phyloP scores from a whole-genome alignment of 2,113 vertebrate genomes.

The Melanotaenia duboulayi region DNA sequence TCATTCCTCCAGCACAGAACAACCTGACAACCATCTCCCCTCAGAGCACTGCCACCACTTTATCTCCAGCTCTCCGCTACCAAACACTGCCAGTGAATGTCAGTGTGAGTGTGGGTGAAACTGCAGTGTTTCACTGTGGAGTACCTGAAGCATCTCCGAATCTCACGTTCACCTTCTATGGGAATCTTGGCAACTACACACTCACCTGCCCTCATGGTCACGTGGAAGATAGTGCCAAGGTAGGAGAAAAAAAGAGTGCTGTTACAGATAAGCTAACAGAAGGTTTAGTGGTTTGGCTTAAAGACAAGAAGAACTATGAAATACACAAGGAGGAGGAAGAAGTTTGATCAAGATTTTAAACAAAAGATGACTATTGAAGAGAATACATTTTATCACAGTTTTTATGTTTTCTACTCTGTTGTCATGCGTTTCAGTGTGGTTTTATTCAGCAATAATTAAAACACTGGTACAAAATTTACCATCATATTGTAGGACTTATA shows the following conservation, averaged over 20 bases:
- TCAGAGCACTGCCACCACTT: not conserved
- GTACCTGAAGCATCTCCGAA: not conserved
- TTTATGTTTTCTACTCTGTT: no score
- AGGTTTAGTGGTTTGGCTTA: no score
- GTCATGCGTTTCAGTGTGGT: no score
- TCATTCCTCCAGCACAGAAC: conserved; percentile 42
- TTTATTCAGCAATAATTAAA: no score
- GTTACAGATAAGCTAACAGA: no score
- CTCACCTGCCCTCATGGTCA: conserved; percentile 66
- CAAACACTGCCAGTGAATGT: conserved; percentile 44
- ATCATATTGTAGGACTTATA: not conserved
- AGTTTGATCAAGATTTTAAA: not conserved
- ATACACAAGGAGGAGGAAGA: not conserved
- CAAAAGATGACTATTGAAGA: not conserved
- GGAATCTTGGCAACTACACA: conserved; percentile 50
- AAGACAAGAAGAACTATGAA: conserved; percentile 1
- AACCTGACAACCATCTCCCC: not conserved
- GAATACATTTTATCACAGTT: not conserved
- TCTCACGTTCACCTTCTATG: conserved; percentile 59
- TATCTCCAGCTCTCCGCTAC: conserved; percentile 21
- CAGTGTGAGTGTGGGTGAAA: conserved; percentile 60
- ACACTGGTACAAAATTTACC: not conserved
- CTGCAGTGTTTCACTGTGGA: conserved; percentile 72
- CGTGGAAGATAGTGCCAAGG: conserved; percentile 57
- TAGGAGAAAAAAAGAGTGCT: conserved; percentile 24